phyloP scores from a whole-genome alignment of 2,797 vertebrate species.

The Pyrocephalus nanus region DNA sequence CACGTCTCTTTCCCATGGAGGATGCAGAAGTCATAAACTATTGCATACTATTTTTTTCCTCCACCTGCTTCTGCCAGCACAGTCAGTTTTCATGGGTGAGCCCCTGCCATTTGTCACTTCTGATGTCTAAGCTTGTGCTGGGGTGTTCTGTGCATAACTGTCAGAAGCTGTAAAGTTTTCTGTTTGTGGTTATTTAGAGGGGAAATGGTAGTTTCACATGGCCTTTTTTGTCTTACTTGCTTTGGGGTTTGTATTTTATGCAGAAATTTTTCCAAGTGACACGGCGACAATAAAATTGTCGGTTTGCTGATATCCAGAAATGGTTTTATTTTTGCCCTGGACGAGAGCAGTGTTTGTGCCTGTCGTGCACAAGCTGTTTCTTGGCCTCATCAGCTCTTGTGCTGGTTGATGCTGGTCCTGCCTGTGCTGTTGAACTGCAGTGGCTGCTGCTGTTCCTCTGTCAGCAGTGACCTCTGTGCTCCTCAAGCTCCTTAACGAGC shows the following conservation, averaged over 20 bases:
- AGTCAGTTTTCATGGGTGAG: neutral
- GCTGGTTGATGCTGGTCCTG: neutral
- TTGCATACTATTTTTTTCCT: neutral
- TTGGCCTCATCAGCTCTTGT: neutral
- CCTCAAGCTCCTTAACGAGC: neutral
- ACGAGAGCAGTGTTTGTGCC: accelerated
- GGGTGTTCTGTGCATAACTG: neutral
- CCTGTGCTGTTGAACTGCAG: neutral
- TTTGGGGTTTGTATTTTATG: conserved; percentile 26
- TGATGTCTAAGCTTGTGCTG: neutral
- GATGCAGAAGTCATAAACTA: neutral
- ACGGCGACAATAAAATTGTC: conserved; percentile 6
- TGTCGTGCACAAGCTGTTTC: neutral
- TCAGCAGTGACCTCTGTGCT: neutral
- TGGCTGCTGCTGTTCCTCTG: neutral
- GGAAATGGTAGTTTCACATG: neutral
- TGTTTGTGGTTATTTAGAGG: conserved; percentile 26
- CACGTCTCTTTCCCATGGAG: neutral
- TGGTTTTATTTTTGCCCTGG: neutral
- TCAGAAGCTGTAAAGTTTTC: conserved; percentile 16
- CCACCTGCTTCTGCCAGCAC: neutral
- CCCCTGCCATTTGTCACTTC: neutral
- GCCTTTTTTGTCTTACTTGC: neutral
- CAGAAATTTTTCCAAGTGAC: conserved; percentile 30
- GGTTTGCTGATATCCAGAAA: neutral